Evolutionary conservation across 2,888 invertebrate genomes (phyloP).

Genomic region (Epirrhoe alternata): DNA sequence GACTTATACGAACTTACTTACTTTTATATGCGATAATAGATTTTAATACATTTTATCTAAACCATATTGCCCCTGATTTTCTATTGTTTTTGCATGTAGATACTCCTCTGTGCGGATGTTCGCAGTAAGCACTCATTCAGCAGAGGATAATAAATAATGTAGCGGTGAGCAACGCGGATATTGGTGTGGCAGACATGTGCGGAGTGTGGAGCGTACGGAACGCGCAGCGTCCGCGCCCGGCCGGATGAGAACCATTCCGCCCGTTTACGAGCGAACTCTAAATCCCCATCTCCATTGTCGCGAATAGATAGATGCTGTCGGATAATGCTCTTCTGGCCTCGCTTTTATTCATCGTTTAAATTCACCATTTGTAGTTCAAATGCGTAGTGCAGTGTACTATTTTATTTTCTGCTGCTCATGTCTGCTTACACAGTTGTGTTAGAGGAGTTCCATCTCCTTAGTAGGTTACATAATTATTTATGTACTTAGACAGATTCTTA

Average conservation of each 20-base stretch:
- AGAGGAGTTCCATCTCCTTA: neutral
- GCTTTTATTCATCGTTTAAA: slow-evolving; percentile 31
- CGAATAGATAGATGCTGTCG: slow-evolving; percentile 50
- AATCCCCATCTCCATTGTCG: slow-evolving; percentile 61
- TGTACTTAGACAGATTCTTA: neutral
- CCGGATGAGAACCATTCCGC: slow-evolving; percentile 69
- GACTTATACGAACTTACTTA: no score
- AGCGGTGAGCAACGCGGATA: slow-evolving; percentile 35
- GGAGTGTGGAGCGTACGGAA: slow-evolving; percentile 27
- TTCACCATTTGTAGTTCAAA: slow-evolving; percentile 23
- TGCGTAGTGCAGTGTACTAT: neutral
- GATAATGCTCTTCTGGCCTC: slow-evolving; percentile 50
- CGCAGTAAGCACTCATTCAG: slow-evolving; percentile 28
- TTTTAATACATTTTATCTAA: neutral
- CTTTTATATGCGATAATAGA: neutral
- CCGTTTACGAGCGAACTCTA: slow-evolving; percentile 62
- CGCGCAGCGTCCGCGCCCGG: slow-evolving; percentile 50
- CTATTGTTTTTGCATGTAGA: slow-evolving; percentile 16
- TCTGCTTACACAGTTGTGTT: neutral
- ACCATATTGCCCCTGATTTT: slow-evolving; percentile 4
- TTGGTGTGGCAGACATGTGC: slow-evolving; percentile 36
- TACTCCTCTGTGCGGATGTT: slow-evolving; percentile 12
- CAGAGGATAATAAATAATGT: slow-evolving; percentile 35
- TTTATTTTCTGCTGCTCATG: neutral
- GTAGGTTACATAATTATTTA: neutral